Conservation (phyloP, 1,140 invertebrate species). For the Macrocentrus cingulum region DNA sequence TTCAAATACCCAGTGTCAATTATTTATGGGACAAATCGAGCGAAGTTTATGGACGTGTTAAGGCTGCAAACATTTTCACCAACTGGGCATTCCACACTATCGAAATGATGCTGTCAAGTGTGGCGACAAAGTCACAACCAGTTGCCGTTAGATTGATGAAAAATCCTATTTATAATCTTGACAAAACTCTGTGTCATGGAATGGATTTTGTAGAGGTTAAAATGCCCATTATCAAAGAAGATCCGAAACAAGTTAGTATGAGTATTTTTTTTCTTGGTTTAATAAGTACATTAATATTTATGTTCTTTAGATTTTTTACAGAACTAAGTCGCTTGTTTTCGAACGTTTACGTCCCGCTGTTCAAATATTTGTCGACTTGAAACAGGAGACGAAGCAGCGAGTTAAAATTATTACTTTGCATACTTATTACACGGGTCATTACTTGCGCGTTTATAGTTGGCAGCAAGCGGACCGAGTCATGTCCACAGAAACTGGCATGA, state of each 20-base stretch:
- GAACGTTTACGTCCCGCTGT: conserved; percentile 40
- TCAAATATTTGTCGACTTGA: conserved; percentile 42
- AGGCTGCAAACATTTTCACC: conserved; percentile 39
- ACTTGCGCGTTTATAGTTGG: conserved; percentile 48
- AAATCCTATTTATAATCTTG: conserved; percentile 48
- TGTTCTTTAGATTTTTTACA: conserved; percentile 41
- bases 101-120: conserved; percentile 39
- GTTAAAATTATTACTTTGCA: conserved; percentile 42
- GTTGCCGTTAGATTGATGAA: conserved; percentile 48
- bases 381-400: conserved; percentile 44
- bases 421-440: conserved; percentile 47
- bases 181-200: conserved; percentile 49
- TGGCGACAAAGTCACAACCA: conserved; percentile 43
- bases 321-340: conserved; percentile 41
- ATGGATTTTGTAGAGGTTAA: conserved; percentile 49
- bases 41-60: conserved; percentile 42
- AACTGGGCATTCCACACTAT: conserved; percentile 46
- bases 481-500: conserved; percentile 48
- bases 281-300: not conserved
- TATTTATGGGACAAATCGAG: conserved; percentile 48
- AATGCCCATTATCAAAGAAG: conserved; percentile 50
- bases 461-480: conserved; percentile 48
- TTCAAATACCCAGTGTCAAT: conserved; percentile 46
- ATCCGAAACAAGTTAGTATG: conserved; percentile 44
- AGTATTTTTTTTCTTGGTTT: no score